Evolutionary conservation across 2,797 vertebrate species (phyloP), one percentile per base, ranked within the genome.

Genomic region (Chrysocyon brachyurus): DNA sequence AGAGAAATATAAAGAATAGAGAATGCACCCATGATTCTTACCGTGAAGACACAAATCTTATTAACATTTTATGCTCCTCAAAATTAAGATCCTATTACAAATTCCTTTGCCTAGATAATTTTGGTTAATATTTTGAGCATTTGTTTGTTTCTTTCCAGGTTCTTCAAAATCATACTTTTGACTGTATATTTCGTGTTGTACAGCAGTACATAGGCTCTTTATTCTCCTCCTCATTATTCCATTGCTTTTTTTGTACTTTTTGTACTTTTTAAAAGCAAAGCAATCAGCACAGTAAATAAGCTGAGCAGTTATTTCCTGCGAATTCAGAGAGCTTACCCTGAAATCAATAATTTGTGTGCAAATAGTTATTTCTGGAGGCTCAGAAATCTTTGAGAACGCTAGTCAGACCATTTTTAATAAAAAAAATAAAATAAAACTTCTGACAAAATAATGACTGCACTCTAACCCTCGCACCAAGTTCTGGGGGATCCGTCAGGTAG

Each of bases 1-100:
- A 90, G 21, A 77, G 73, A 97, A 87, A 70, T 70, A 91, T 33
- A 82, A 92, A 89, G 26, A 95, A 63, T 82, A 73, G 7, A 91
- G 54, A 91, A 83, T 81, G 90, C 21, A 82, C 11, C 78, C 82
- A 63, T 40, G 59, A 91, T n/a, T 72, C 46, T 66, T 90, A 90
- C 46, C n/a, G 68, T 24, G 17, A 4, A 31, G 7, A 73, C 59
- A 4, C 33, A 88, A 95, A 54, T 10, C 52, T 4, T 36, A 46
- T 54, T 92, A 86, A 81, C 54, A 90, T 52, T 56, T 82, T 75
- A 88, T n/a, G 16, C 4, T 91, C 3, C 52, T 15, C 1, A 83
- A 89, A 93, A 78, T 66, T 31, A 64, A 90, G 7, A 59, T 52
- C 33, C 15, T 49, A 49, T 46, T 86, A 64, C 40, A 24, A 31